phyloP scores from a whole-genome alignment of 2,113 vertebrate species.

The Apteryx mantelli region DNA sequence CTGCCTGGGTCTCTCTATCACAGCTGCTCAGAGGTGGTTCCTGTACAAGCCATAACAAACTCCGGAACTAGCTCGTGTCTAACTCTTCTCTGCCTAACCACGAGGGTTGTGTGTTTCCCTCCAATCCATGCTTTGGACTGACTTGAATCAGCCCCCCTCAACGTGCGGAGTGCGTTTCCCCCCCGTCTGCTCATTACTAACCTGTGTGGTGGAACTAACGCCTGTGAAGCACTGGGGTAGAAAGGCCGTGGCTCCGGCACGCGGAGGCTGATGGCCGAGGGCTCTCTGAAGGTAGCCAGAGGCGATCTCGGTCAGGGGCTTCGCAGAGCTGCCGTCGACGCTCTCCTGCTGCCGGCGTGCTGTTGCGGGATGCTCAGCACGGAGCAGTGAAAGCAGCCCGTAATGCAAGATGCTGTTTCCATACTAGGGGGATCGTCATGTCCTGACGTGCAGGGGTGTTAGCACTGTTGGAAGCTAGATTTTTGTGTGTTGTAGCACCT shows the following conservation, averaged over 20 bases:
- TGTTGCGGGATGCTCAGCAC: background rate
- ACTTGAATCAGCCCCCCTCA: background rate
- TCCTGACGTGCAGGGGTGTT: background rate
- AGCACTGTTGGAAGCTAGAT: background rate
- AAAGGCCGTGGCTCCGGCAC: background rate
- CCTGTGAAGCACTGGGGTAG: background rate
- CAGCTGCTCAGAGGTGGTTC: background rate
- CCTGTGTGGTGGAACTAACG: background rate
- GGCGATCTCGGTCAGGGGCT: background rate
- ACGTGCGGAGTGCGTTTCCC: background rate
- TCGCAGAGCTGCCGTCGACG: background rate
- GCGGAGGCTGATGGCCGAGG: background rate
- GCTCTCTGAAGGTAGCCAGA: no score
- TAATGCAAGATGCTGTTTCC: background rate
- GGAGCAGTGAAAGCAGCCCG: background rate
- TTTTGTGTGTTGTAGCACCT: no score
- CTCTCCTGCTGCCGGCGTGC: no score
- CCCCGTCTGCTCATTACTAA: background rate
- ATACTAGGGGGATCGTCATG: background rate
- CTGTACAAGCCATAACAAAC: background rate
- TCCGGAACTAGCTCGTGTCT: background rate
- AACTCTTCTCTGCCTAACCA: background rate
- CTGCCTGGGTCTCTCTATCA: fast-evolving
- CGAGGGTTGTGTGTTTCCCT: background rate
- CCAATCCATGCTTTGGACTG: background rate